Conservation (phyloP, 1,140 invertebrate species). For the Drosophila ananassae region DNA sequence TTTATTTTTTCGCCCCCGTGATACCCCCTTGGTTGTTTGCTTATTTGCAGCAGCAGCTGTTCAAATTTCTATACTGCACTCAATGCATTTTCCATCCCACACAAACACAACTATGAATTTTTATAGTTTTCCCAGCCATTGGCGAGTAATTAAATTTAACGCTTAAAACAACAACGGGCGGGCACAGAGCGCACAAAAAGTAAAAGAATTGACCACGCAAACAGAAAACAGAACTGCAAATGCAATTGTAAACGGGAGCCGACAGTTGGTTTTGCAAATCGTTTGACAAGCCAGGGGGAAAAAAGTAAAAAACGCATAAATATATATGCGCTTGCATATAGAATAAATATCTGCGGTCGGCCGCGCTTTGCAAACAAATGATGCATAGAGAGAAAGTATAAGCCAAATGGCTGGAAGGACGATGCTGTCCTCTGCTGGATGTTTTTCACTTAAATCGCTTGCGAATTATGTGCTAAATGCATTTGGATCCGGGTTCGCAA, state of each 20-base stretch:
- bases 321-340: constrained; percentile 30
- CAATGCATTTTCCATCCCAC: constrained; percentile 20
- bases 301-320: constrained; percentile 54
- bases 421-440: neutral
- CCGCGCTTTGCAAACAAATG: constrained; percentile 50
- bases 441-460: constrained; percentile 66
- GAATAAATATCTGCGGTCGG: constrained; percentile 66
- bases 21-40: constrained; percentile 48
- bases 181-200: constrained; percentile 16
- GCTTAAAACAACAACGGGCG: constrained; percentile 69
- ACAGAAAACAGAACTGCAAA: constrained; percentile 66
- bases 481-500: constrained; percentile 28
- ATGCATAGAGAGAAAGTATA: constrained; percentile 39
- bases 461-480: constrained; percentile 75
- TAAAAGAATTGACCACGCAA: constrained; percentile 57
- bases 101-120: constrained; percentile 35
- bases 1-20: constrained; percentile 7
- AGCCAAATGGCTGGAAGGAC: neutral
- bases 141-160: constrained; percentile 80
- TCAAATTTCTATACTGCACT: constrained; percentile 55
- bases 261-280: constrained; percentile 78
- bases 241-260: constrained; percentile 68
- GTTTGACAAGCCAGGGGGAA: constrained; percentile 66
- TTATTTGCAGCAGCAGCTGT: constrained; percentile 59
- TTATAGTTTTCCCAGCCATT: constrained; percentile 56